Conservation (phyloP, 2,888 invertebrate species). For the Penaeus monodon region DNA sequence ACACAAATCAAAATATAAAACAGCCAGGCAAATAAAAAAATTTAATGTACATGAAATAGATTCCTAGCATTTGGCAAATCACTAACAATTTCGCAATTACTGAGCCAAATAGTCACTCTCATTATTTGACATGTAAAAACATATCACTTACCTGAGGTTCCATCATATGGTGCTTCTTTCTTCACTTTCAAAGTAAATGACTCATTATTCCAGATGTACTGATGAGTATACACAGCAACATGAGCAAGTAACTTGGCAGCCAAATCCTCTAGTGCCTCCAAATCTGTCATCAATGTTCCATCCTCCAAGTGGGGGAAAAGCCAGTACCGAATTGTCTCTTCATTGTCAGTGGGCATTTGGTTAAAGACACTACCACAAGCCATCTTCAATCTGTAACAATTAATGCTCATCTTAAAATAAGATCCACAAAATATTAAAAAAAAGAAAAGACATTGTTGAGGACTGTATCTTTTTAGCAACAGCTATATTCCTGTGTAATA, state of each 20-base stretch:
- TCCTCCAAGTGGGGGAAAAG: constrained; percentile 41
- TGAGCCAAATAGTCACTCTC: neutral
- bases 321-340: constrained; percentile 57
- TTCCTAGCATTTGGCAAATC: too few relatives aligned
- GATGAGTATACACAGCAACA: constrained; percentile 46
- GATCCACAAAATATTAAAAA: too few relatives aligned
- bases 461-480: too few relatives aligned
- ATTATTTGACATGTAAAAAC: neutral
- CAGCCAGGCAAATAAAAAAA: too few relatives aligned
- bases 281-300: constrained; percentile 29
- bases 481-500: too few relatives aligned
- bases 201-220: constrained; percentile 60
- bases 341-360: constrained; percentile 5
- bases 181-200: constrained; percentile 46
- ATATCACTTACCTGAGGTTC: constrained; percentile 27
- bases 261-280: constrained; percentile 32
- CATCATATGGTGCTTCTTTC: constrained; percentile 1
- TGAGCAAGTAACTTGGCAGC: constrained; percentile 37
- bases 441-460: too few relatives aligned
- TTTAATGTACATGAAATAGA: too few relatives aligned
- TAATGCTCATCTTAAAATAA: neutral
- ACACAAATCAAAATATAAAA: too few relatives aligned
- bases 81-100: too few relatives aligned
- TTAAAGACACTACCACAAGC: constrained; percentile 21
- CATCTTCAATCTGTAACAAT: constrained; percentile 38